Evolutionary conservation across 2,113 vertebrate genomes (phyloP), one percentile per base, ranked within the genome.

Genomic region (Phrynosoma platyrhinos): DNA sequence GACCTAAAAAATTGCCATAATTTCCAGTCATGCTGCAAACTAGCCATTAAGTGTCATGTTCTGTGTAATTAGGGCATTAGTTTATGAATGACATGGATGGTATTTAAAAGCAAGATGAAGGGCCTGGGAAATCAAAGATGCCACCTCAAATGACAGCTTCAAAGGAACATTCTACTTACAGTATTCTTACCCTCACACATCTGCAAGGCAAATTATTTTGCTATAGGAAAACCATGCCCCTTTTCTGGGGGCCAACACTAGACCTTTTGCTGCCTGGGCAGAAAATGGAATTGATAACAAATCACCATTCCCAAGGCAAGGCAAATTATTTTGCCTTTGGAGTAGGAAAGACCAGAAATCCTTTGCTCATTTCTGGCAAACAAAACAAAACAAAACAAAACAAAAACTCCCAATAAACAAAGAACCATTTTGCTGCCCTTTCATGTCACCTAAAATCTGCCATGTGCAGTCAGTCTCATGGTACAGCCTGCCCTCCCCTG

Each of bases 21-120:
- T 95, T 71, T 95, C 95, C 94, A 96, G 88, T 2, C 92, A 88
- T 0, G 1, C 87, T 79, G 90, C 96, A 96, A 96, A 95, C 95
- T 95, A 97, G 95, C 95, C 87, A 40, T 94, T 94, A 94, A 91
- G 91, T 87, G 81, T 90, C 80, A 71, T 91, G 92, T 94, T 95
- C 93, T 95, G 90, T 94, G 92, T 95, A 96, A 97, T 96, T 95
- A 97, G 94, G 94, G 91, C 94, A 92, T 95, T 93, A 91, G 92
- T 96, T 97, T 96, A 95, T 93, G 94, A 95, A 90, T 91, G 92
- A 91, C 88, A 87, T 89, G 76, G 77, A 92, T 94, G 90, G 92
- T 92, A 96, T 95, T 96, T 96, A 91, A 62, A 94, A 91, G 93
- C 77, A 13, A 80, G 89, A 90, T 5, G 0, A 30, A 87, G 91